phyloP scores from a whole-genome alignment of 2,888 invertebrate genomes.

The Hyposoter didymator region DNA sequence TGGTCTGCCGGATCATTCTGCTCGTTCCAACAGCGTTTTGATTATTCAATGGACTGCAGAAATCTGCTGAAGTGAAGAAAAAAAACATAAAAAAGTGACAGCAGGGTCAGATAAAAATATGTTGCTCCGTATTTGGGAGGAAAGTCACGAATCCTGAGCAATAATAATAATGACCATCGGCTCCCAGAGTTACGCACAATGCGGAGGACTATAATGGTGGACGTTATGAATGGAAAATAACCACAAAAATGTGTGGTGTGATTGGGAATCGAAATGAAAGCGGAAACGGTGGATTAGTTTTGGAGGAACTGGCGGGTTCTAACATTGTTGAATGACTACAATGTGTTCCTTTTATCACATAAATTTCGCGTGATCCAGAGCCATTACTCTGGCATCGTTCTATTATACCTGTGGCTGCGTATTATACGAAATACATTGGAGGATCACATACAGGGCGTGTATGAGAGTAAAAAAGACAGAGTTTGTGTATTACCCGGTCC shows the following conservation, averaged over 20 bases:
- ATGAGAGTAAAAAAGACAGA: not conserved
- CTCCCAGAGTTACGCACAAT: not conserved
- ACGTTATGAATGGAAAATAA: not conserved
- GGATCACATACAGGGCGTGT: not conserved
- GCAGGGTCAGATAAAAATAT: not conserved
- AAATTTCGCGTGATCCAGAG: slow-evolving; percentile 45
- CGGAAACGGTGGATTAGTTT: not conserved
- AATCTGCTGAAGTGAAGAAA: too few relatives aligned
- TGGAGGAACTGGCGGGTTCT: not conserved
- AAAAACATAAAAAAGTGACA: not conserved
- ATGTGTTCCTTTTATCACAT: not conserved
- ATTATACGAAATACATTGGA: slow-evolving; percentile 13
- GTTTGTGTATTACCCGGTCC: slow-evolving; percentile 40
- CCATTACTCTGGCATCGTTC: slow-evolving; percentile 56
- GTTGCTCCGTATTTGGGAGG: not conserved
- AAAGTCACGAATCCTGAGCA: not conserved
- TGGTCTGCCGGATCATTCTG: too few relatives aligned
- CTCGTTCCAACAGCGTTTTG: too few relatives aligned
- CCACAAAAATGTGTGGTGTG: not conserved
- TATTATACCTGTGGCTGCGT: slow-evolving; percentile 49
- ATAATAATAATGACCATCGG: not conserved
- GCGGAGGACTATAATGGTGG: not conserved
- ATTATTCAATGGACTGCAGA: too few relatives aligned
- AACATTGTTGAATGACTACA: not conserved
- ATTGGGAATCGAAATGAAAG: not conserved